These are phyloP conservation scores for Hiodon alosoides DNA, from an alignment of 2,113 vertebrate genomes.

Conservation along the genomic window DNA sequence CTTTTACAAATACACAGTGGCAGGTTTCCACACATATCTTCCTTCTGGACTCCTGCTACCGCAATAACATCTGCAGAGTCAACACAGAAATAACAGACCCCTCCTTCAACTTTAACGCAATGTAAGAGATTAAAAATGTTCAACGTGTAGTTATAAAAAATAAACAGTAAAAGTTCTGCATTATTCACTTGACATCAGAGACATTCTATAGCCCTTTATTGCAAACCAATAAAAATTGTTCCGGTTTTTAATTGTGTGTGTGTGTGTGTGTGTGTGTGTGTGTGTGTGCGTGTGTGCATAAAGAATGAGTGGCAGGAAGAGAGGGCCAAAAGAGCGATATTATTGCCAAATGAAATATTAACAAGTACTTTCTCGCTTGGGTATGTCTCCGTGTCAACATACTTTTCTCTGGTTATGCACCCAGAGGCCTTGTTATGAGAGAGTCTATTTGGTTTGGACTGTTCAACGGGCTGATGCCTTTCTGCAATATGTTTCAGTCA, in stretches of 20 bases:
- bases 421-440: background rate
- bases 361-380: slow-evolving; percentile 8
- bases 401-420: background rate
- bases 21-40: background rate
- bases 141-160: no score
- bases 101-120: no score
- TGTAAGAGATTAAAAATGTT: no score
- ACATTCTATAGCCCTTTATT: background rate
- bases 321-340: background rate
- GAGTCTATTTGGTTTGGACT: slow-evolving; percentile 2
- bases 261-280: background rate
- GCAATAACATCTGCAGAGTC: background rate
- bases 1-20: slow-evolving; percentile 1
- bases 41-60: background rate
- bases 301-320: background rate
- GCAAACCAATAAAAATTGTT: background rate
- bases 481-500: background rate
- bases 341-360: slow-evolving; percentile 16
- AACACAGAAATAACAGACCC: no score
- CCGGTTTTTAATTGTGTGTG: background rate
- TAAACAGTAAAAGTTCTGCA: no score
- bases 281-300: background rate
- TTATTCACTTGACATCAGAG: background rate
- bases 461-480: background rate
- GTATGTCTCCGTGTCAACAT: background rate